Base-by-base conservation (phyloP, 2,113 vertebrate genomes). In the Pedetes capensis region DNA sequence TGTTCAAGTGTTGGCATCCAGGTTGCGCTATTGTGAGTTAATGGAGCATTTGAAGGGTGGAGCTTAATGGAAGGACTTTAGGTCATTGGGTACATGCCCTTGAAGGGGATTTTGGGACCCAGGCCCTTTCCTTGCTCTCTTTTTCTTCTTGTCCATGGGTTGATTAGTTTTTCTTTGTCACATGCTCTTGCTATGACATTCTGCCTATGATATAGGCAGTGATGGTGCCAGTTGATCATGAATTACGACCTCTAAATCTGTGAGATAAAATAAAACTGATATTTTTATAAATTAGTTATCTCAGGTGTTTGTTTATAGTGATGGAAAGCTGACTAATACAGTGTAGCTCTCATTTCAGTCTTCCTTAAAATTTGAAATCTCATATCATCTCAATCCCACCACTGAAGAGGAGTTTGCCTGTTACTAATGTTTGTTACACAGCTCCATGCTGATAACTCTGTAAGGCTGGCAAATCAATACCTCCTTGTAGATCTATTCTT, bases 121-220 rank as follows among this genome's bases (percentile, higher is more conserved):
- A 3, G 10, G 6, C 2, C 1, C 17, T 69, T 68, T 71, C 34
- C 37, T 83, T 71, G 42, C 6, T 27, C 27, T 63, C 7, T 12
- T 92, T 64, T 79, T 44, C 6, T 61, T 23, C 51, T 61, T 78
- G 13, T 1, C 5, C n/a, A 57, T 69, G 20, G 59, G 42, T 18
- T 14, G 4, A 47, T 2, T 76, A 32, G 8, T 37, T 69, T 49
- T 44, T n/a, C 25, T 86, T 13, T 11, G 22, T 13, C n/a, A 4
- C 20, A 18, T 8, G 2, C 11, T 29, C 17, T 42, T n/a, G 5
- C 22, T 61, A 93, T 17, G 12, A 69, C 61, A 13, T 34, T 14
- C 5, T 20, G 0, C n/a, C 7, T 79, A 12, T 2, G n/a, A 16
- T 44, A 37, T 2, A 61, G 23, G 25, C 7, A 51, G 8, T 27